Evolutionary conservation across 2,888 invertebrate species (phyloP).

Genomic region (Coronaproctus castanopsis): DNA sequence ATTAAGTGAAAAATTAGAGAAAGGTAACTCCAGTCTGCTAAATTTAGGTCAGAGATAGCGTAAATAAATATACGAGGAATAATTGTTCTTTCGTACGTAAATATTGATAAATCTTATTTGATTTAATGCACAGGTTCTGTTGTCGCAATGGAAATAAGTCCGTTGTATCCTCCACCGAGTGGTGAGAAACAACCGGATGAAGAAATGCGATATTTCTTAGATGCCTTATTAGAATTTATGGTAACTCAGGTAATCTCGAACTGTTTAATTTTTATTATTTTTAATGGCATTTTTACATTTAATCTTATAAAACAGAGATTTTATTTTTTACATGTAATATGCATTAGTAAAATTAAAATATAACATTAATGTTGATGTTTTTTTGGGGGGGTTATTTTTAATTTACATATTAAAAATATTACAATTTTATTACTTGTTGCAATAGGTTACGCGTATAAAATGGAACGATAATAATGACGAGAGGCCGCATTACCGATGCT

Average conservation of each 20-base stretch:
- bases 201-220: constrained; percentile 64
- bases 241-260: constrained; percentile 48
- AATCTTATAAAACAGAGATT: not conserved
- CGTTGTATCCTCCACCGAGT: constrained; percentile 57
- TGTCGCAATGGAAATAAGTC: constrained; percentile 51
- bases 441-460: constrained; percentile 61
- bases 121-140: constrained; percentile 55
- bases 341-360: no score
- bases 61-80: no score
- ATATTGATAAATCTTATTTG: no score
- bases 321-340: not conserved
- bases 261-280: not conserved
- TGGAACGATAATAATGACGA: constrained; percentile 71
- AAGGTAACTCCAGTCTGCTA: no score
- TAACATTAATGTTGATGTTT: no score
- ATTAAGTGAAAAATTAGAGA: no score
- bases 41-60: no score
- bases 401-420: no score
- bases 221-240: constrained; percentile 72
- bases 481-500: constrained; percentile 40
- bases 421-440: no score
- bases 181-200: constrained; percentile 72
- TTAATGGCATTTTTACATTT: not conserved
- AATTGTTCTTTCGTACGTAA: no score
- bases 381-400: no score